Conservation (phyloP, 1,140 invertebrate genomes). For the Stegodyphus mimosarum region DNA sequence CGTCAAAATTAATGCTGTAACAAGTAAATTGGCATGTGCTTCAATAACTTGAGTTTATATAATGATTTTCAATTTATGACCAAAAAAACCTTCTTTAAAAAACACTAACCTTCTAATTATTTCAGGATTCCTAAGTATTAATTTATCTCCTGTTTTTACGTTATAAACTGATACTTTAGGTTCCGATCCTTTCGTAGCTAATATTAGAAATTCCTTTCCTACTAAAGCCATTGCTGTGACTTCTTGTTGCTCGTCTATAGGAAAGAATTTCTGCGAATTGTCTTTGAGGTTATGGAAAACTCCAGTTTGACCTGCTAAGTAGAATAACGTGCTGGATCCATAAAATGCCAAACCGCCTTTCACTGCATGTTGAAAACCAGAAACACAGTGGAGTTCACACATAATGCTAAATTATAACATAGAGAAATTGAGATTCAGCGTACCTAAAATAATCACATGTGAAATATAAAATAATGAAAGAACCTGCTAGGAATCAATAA, state of each 20-base stretch:
- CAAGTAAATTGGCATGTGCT: too few relatives aligned
- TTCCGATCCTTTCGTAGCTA: not conserved
- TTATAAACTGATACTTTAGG: not conserved
- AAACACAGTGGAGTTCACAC: not conserved
- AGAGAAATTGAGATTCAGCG: too few relatives aligned
- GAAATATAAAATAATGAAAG: too few relatives aligned
- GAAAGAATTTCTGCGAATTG: not conserved
- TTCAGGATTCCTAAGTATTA: not conserved
- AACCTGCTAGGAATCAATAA: too few relatives aligned
- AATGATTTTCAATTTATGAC: not conserved
- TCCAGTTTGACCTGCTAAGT: not conserved
- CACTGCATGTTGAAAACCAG: not conserved
- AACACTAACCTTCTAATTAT: not conserved
- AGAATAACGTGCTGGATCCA: not conserved
- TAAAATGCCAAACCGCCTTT: not conserved
- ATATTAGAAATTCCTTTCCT: not conserved
- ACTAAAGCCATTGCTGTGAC: not conserved
- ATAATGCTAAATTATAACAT: too few relatives aligned
- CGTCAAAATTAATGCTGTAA: too few relatives aligned
- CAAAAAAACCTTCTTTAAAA: not conserved
- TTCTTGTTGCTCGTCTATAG: not conserved
- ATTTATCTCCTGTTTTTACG: not conserved
- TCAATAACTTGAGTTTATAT: too few relatives aligned
- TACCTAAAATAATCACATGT: too few relatives aligned
- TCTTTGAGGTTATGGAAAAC: not conserved